These are phyloP conservation scores for Rhea americana DNA, from an alignment of 2,113 vertebrate species.

Conservation along the genomic window DNA sequence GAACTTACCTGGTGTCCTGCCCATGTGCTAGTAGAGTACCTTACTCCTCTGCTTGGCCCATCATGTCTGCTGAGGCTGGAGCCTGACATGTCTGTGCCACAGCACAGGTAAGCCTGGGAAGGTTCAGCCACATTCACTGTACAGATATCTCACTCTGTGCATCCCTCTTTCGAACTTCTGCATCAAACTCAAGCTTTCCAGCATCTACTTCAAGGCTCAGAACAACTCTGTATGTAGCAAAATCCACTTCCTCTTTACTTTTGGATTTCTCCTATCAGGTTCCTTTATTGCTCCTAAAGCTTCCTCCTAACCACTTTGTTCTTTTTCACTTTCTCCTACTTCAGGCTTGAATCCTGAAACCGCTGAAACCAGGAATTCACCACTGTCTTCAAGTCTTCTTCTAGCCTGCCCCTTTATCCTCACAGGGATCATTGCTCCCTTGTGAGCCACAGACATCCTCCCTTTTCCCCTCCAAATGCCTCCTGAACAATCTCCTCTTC, in stretches of 20 bases:
- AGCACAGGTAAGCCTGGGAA: neutral
- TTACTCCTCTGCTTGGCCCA: neutral
- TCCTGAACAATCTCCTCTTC: conserved; percentile 53
- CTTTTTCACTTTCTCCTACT: neutral
- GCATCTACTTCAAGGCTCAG: neutral
- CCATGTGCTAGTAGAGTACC: neutral
- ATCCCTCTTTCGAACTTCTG: neutral
- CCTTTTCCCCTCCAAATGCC: conserved; percentile 27
- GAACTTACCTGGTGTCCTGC: rapidly evolving
- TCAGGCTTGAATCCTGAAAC: conserved; percentile 33
- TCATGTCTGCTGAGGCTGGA: neutral
- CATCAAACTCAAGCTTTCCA: neutral
- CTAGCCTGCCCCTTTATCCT: conserved; percentile 53
- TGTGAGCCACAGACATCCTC: conserved; percentile 34
- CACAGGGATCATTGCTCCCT: conserved; percentile 33
- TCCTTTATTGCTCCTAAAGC: conserved; percentile 35
- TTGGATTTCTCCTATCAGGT: neutral
- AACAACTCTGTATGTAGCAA: neutral
- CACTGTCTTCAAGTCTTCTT: conserved; percentile 45
- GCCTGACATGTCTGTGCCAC: neutral
- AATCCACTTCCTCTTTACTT: conserved; percentile 1
- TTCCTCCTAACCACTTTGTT: conserved; percentile 34
- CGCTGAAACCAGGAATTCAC: conserved; percentile 13
- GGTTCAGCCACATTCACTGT: neutral
- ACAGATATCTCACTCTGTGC: neutral